Base-by-base conservation (phyloP, 2,888 invertebrate genomes). In the Trichopoda pennipes region DNA sequence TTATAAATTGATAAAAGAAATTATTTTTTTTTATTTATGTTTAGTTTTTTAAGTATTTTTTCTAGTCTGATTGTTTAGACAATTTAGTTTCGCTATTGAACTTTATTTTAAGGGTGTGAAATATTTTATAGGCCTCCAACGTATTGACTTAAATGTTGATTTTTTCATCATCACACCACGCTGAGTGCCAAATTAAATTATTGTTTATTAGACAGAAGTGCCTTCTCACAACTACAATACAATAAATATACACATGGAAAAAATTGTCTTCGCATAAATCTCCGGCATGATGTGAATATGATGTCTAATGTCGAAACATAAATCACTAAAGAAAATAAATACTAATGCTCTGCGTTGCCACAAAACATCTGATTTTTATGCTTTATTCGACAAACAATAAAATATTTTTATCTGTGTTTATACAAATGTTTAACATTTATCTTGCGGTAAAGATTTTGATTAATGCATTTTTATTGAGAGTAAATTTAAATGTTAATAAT, bases 141-240 rank as follows among this genome's bases (percentile, higher is more conserved):
- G 28, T 8, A 28, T 28, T 28, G 28, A 28, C 4, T 28, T n/a
- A n/a, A n/a, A n/a, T n/a, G n/a, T n/a, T n/a, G n/a, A n/a, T n/a
- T n/a, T n/a, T 4, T 35, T 10, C 14, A 21, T 19, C 49, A 61
- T 21, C 51, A 61, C 32, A 44, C 3, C 35, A 28, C 8, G 8
- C 47, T 55, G 28, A 49, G 56, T 44, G 63, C 42, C 73, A 81
- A 81, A 78, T 74, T 51, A 81, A 81, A 66, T 78, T 74, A 70
- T 81, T 74, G 58, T 60, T 58, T 64, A 70, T 70, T 60, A 64
- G 51, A 53, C 53, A 58, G 32, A 49, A 69, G 60, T 56, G 58
- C 28, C 70, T 66, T 21, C 44, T 17, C 6, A 21, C 42, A 53
- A 63, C 32, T 35, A 42, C 32, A 9, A 38, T 8, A 23, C 38